A percentile compares a stretch with the other conserved stretches of the same genome.
These are phyloP conservation scores for Acronicta leporina DNA, from an alignment of 2,888 invertebrate species.

Conservation along the genomic window DNA sequence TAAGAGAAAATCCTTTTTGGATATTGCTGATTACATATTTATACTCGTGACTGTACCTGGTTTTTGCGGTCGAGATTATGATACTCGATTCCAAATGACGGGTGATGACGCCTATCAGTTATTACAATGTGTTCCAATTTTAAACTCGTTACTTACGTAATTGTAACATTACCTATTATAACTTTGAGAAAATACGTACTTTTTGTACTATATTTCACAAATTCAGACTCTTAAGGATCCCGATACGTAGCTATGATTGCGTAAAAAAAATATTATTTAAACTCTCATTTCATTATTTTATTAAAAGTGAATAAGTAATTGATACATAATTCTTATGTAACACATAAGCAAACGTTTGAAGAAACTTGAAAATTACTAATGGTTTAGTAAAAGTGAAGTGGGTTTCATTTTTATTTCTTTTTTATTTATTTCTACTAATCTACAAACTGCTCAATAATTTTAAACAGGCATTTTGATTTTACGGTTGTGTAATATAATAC, in stretches of 20 bases:
- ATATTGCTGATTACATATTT: too few species aligned
- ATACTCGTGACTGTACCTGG: conserved; percentile 11
- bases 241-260: background rate
- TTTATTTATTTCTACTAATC: conserved; percentile 41
- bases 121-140: conserved; percentile 56
- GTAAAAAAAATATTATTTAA: too few species aligned
- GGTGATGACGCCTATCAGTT: conserved; percentile 32
- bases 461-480: conserved; percentile 27
- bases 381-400: background rate
- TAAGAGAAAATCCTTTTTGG: too few species aligned
- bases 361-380: background rate
- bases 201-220: conserved; percentile 15
- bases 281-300: too few species aligned
- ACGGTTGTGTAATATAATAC: conserved; percentile 18
- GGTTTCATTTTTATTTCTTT: background rate
- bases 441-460: conserved; percentile 46
- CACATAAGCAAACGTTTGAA: background rate
- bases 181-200: conserved; percentile 20
- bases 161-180: conserved; percentile 23
- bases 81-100: conserved; percentile 21
- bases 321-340: background rate
- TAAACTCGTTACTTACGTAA: conserved; percentile 39
- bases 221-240: conserved; percentile 1
- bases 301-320: background rate
- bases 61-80: conserved; percentile 19